Evolutionary conservation across 2,888 invertebrate genomes (phyloP).

Genomic region (Cetonia aurata): DNA sequence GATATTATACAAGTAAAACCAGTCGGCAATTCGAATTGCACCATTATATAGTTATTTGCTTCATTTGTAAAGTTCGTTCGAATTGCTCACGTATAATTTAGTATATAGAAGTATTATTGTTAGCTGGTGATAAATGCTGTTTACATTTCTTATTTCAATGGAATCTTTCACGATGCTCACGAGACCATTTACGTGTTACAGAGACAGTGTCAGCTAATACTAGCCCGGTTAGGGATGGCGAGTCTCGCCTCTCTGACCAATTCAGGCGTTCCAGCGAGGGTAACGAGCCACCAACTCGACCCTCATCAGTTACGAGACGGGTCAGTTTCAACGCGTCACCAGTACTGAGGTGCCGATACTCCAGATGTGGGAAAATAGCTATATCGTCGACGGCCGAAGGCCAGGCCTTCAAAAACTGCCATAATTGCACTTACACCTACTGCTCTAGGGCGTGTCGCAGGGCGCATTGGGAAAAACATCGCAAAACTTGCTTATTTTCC

Average conservation of each 20-base stretch:
- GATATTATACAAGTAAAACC: conserved; percentile 51
- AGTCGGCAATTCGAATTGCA: no score
- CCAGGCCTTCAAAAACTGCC: conserved; percentile 89
- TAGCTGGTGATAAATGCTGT: no score
- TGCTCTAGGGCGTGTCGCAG: conserved; percentile 92
- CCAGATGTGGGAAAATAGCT: conserved; percentile 80
- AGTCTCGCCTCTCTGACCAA: conserved; percentile 58
- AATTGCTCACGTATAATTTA: neutral
- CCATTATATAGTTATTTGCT: neutral
- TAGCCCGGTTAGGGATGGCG: conserved; percentile 60
- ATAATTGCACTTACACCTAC: conserved; percentile 95
- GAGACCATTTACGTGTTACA: conserved; percentile 53
- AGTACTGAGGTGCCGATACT: conserved; percentile 78
- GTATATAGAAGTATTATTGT: no score
- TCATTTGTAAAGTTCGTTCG: neutral
- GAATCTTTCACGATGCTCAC: no score
- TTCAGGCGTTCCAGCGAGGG: conserved; percentile 76
- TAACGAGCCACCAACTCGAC: conserved; percentile 67
- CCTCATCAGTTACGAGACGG: conserved; percentile 65
- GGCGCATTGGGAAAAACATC: conserved; percentile 94
- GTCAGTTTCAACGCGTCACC: conserved; percentile 74
- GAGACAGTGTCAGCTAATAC: conserved; percentile 68
- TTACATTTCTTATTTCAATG: neutral
- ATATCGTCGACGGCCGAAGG: conserved; percentile 83
- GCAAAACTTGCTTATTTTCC: conserved; percentile 90